Conservation (phyloP, 1,140 invertebrate species). For the Scaptomyza hsui region DNA sequence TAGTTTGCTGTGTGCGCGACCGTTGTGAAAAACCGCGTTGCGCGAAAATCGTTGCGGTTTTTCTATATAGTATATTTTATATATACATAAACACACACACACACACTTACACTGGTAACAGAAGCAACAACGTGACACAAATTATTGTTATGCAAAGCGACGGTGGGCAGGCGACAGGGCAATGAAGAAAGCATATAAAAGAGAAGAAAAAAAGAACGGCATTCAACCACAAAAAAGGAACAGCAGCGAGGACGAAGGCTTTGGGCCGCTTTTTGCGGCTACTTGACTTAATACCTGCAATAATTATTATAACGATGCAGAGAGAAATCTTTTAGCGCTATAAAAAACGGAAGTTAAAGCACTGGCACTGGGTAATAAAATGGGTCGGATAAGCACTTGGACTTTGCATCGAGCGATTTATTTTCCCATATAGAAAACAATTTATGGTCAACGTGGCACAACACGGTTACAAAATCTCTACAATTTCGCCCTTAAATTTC, state of each 20-base stretch:
- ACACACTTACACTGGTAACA: conserved; percentile 16
- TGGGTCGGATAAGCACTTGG: conserved; percentile 74
- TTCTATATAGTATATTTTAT: conserved; percentile 28
- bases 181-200: conserved; percentile 48
- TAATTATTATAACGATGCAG: conserved; percentile 79
- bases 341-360: conserved; percentile 39
- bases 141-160: conserved; percentile 77
- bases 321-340: conserved; percentile 53
- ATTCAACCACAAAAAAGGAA: conserved; percentile 31
- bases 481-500: conserved; percentile 12
- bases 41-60: conserved; percentile 74
- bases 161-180: conserved; percentile 28
- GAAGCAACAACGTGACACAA: conserved; percentile 42
- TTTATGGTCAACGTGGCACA: conserved; percentile 27
- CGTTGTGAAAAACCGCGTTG: conserved; percentile 66
- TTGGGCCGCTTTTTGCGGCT: conserved; percentile 65
- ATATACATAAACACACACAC: conserved; percentile 30
- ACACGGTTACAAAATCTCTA: not conserved
- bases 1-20: conserved; percentile 49
- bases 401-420: conserved; percentile 79
- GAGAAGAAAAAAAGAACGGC: conserved; percentile 15
- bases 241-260: conserved; percentile 7
- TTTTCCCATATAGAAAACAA: conserved; percentile 44
- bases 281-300: conserved; percentile 81
- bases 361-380: conserved; percentile 69